Percentiles rank a stretch among this genome's conserved stretches.
Evolutionary conservation across 2,888 invertebrate species (phyloP).

Genomic region (Epinotia bilunana): DNA sequence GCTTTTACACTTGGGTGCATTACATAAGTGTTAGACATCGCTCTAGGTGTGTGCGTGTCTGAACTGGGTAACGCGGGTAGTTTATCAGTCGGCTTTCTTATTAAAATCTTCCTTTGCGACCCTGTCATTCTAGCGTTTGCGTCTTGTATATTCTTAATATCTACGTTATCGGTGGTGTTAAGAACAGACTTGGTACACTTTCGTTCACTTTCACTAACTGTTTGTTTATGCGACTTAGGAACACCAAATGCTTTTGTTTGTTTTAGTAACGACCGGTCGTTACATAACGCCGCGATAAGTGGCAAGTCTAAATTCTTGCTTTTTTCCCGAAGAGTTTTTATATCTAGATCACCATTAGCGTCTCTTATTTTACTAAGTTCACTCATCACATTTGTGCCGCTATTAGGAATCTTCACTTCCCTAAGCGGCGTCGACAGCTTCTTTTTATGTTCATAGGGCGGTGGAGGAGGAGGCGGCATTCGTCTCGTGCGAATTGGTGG

Average conservation of each 20-base stretch:
- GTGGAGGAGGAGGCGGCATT: constrained; percentile 83
- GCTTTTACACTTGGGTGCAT: constrained; percentile 79
- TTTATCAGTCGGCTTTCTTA: constrained; percentile 91
- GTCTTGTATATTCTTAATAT: constrained; percentile 76
- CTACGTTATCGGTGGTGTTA: constrained; percentile 78
- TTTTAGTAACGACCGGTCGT: constrained; percentile 94
- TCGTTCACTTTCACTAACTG: constrained; percentile 76
- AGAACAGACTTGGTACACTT: constrained; percentile 75
- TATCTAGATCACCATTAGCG: constrained; percentile 86
- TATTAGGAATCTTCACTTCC: constrained; percentile 63
- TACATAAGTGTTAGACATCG: constrained; percentile 89
- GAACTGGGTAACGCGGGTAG: constrained; percentile 87
- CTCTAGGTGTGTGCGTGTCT: constrained; percentile 82
- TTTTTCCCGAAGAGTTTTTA: constrained; percentile 93
- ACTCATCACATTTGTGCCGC: constrained; percentile 59
- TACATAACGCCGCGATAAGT: constrained; percentile 96
- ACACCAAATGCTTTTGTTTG: constrained; percentile 94
- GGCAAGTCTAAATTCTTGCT: constrained; percentile 96
- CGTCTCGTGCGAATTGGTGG: constrained; percentile 80
- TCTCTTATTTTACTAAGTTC: constrained; percentile 73
- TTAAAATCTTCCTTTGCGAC: constrained; percentile 78
- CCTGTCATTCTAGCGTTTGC: constrained; percentile 87
- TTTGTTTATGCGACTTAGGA: constrained; percentile 85
- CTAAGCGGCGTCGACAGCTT: constrained; percentile 83
- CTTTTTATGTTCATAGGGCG: constrained; percentile 80